Conservation (phyloP, 1,140 invertebrate species). For the Drosophila prosaltans region DNA sequence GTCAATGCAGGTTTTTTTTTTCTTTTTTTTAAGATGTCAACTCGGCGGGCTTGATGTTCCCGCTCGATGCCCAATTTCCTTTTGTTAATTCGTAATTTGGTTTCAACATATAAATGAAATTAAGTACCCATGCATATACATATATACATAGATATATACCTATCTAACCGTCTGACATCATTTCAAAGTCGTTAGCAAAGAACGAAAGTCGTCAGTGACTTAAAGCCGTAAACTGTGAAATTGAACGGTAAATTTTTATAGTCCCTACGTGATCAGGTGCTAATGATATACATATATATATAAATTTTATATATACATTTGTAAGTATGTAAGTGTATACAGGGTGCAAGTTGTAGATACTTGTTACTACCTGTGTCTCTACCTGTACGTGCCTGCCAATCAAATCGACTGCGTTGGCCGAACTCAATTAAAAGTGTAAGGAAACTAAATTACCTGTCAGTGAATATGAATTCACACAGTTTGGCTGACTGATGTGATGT, state of each 20-base stretch:
- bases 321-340: neutral
- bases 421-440: slow-evolving; percentile 56
- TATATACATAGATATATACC: slow-evolving; percentile 21
- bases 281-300: slow-evolving; percentile 16
- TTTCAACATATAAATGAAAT: slow-evolving; percentile 50
- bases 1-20: neutral
- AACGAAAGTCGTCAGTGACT: slow-evolving; percentile 16
- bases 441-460: slow-evolving; percentile 56
- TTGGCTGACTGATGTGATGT: slow-evolving; percentile 12
- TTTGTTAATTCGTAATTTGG: slow-evolving; percentile 54
- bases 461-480: slow-evolving; percentile 50
- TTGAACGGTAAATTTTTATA: slow-evolving; percentile 47
- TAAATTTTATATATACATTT: slow-evolving; percentile 7
- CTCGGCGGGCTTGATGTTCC: slow-evolving; percentile 8
- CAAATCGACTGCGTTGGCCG: slow-evolving; percentile 23
- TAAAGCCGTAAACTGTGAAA: slow-evolving; percentile 45
- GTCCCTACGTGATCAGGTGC: slow-evolving; percentile 43
- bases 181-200: slow-evolving; percentile 52
- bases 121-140: slow-evolving; percentile 43
- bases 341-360: slow-evolving; percentile 3
- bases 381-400: slow-evolving; percentile 25
- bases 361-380: slow-evolving; percentile 16
- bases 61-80: slow-evolving; percentile 38
- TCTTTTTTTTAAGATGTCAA: slow-evolving; percentile 30
- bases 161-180: slow-evolving; percentile 54